A percentile compares a stretch with the other conserved stretches of the same genome.
phyloP scores from a whole-genome alignment of 2,797 vertebrate genomes.

The Rallus crepitans region DNA sequence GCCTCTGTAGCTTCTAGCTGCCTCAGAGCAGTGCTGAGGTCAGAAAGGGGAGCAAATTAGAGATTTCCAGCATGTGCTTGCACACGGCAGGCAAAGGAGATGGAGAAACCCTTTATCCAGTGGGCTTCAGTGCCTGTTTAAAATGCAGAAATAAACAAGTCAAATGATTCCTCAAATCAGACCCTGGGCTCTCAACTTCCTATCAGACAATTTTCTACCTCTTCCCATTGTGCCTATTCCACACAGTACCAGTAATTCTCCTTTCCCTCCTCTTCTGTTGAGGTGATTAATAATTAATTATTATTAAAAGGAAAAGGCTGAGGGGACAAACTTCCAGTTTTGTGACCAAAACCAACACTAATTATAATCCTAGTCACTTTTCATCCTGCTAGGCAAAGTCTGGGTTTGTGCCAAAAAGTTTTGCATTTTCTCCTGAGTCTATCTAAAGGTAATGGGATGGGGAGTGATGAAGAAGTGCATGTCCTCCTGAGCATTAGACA shows the following conservation, averaged over 20 bases:
- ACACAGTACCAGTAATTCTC: conserved; percentile 22
- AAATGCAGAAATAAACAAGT: conserved; percentile 26
- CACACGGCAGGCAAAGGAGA: not conserved
- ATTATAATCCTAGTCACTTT: conserved; percentile 11
- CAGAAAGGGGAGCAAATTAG: not conserved
- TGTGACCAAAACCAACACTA: not conserved
- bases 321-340: not conserved
- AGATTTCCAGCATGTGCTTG: not conserved
- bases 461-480: not conserved
- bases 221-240: conserved; percentile 1
- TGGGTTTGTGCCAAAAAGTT: not conserved
- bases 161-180: conserved; percentile 45
- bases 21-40: not conserved
- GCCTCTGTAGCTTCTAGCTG: not conserved
- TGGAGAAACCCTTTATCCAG: not conserved
- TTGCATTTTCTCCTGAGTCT: not conserved
- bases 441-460: not conserved
- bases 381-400: not conserved
- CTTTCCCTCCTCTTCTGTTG: conserved; percentile 13
- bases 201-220: not conserved
- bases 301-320: conserved; percentile 28
- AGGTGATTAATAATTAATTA: conserved; percentile 48
- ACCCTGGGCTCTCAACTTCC: conserved; percentile 1
- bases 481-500: conserved; percentile 22
- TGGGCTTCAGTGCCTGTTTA: conserved; percentile 3